Evolutionary conservation across 2,888 invertebrate genomes (phyloP).

Genomic region (Diaperis boleti): DNA sequence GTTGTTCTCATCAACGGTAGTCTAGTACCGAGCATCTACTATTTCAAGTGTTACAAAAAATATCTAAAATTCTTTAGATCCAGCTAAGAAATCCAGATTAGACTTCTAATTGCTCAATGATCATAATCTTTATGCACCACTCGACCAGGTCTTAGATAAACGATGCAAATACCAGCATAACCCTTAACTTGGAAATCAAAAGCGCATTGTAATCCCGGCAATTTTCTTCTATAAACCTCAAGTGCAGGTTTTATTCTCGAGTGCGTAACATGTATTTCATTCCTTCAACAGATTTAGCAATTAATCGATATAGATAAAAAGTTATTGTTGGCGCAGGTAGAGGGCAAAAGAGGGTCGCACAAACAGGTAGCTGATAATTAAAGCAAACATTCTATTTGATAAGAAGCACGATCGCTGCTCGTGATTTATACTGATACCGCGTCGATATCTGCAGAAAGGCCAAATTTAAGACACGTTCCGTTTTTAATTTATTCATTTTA

Average conservation of each 20-base stretch:
- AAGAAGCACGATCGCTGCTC: slow-evolving; percentile 41
- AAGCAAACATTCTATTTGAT: slow-evolving; percentile 51
- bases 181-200: background rate
- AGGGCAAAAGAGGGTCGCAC: slow-evolving; percentile 35
- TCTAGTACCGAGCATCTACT: too few relatives aligned
- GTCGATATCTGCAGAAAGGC: too few relatives aligned
- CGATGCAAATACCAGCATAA: too few relatives aligned
- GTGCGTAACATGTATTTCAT: slow-evolving; percentile 24
- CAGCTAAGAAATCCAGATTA: too few relatives aligned
- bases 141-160: background rate
- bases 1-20: too few relatives aligned
- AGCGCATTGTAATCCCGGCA: slow-evolving; percentile 1
- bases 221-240: slow-evolving; percentile 20
- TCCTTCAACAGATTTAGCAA: slow-evolving; percentile 39
- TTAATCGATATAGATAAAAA: slow-evolving; percentile 41
- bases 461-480: too few relatives aligned
- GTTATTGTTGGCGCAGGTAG: slow-evolving; percentile 33
- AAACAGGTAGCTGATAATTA: slow-evolving; percentile 52
- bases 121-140: background rate
- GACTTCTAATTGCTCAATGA: too few relatives aligned
- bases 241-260: slow-evolving; percentile 26
- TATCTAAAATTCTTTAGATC: too few relatives aligned
- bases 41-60: too few relatives aligned
- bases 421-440: too few relatives aligned
- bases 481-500: slow-evolving; percentile 15